Percentiles rank a stretch among this genome's conserved stretches.
phyloP scores from a whole-genome alignment of 1,140 invertebrate species.

The Diorhabda carinulata region DNA sequence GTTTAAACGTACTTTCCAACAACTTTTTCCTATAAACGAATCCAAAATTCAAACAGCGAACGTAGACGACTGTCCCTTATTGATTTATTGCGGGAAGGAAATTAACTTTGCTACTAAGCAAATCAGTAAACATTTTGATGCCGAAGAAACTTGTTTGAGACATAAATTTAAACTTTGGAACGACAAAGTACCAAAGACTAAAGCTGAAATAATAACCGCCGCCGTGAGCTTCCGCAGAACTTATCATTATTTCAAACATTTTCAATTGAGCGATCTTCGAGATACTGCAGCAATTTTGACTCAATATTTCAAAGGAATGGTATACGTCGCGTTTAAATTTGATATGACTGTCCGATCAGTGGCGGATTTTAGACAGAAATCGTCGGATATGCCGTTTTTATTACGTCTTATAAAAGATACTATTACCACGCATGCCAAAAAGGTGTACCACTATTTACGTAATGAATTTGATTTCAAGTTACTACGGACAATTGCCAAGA shows the following conservation, averaged over 20 bases:
- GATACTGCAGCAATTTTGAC: conserved; percentile 14
- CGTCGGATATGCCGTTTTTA: conserved; percentile 9
- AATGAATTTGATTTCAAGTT: conserved; percentile 4
- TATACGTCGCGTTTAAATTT: conserved; percentile 23
- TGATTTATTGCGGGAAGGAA: conserved; percentile 18
- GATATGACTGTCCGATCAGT: conserved; percentile 19
- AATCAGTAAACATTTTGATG: conserved; percentile 15
- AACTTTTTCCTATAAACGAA: conserved; percentile 12
- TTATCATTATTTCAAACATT: conserved; percentile 21
- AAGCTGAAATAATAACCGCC: not conserved
- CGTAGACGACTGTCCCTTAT: not conserved
- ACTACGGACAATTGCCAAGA: conserved; percentile 15
- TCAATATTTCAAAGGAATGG: conserved; percentile 23
- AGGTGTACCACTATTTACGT: not conserved
- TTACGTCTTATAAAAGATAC: not conserved
- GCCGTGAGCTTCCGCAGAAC: conserved; percentile 12
- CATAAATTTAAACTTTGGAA: conserved; percentile 27
- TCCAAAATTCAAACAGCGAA: conserved; percentile 7
- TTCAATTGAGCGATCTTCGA: conserved; percentile 18
- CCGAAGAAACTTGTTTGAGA: conserved; percentile 5
- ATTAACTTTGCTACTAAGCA: conserved; percentile 19
- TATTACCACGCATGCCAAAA: conserved; percentile 9
- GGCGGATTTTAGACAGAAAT: conserved; percentile 3
- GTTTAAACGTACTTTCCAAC: conserved; percentile 1
- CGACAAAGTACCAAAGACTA: not conserved